Percentiles rank a stretch among this genome's conserved stretches.
Conservation (phyloP, 2,797 vertebrate species). For the Lutjanus argentimaculatus region DNA sequence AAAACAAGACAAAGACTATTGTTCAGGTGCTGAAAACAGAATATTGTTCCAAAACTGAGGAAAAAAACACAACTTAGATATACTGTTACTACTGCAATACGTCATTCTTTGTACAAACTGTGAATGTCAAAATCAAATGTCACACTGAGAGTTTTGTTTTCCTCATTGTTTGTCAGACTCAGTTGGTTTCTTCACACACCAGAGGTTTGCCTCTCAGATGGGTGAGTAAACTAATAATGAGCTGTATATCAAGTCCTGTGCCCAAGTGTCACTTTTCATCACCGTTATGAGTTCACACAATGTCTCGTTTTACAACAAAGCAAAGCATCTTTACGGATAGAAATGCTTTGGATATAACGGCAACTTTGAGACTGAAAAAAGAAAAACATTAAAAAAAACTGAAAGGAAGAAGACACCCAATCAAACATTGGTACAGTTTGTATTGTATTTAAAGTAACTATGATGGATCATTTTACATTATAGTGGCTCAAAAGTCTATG, state of each 20-base stretch:
- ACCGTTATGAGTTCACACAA: neutral
- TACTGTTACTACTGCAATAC: neutral
- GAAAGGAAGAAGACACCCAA: neutral
- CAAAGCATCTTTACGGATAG: neutral
- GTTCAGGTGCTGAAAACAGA: slow-evolving; percentile 12
- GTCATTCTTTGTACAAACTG: neutral
- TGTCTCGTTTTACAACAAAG: neutral
- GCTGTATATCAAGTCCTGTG: slow-evolving; percentile 1
- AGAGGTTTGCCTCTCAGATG: neutral
- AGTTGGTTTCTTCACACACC: neutral
- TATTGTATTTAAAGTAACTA: neutral
- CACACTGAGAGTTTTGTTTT: neutral
- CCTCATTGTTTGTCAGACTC: neutral
- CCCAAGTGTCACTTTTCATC: slow-evolving; percentile 8
- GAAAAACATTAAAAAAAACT: neutral
- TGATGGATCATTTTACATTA: neutral
- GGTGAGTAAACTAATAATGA: slow-evolving; percentile 33
- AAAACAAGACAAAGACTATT: slow-evolving; percentile 2
- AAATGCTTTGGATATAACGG: neutral
- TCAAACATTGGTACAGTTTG: neutral
- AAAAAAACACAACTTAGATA: neutral
- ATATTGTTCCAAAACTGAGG: neutral
- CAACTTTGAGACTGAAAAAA: neutral
- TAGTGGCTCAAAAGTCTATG: neutral
- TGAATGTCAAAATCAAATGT: slow-evolving; percentile 16